Base-by-base conservation (phyloP, 2,888 invertebrate species). In the Volucella zonaria region DNA sequence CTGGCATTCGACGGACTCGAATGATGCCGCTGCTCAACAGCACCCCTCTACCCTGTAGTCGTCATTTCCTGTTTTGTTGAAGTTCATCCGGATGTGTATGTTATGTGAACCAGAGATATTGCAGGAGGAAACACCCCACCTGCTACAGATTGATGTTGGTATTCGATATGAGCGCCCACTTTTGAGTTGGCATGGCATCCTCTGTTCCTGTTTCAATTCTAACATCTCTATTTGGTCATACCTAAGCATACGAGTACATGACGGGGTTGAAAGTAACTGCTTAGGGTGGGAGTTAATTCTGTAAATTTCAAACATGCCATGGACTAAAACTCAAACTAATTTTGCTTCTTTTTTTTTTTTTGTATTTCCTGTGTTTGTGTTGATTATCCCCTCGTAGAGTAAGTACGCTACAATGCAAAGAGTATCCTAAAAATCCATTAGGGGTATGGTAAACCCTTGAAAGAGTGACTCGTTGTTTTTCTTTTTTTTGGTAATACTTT, bases 341-440 rank as follows among this genome's bases (percentile, higher is more conserved):
- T 40, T 9, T 14, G 2, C 2, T 47, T 38, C 14, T 11, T 14
- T 15, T n/a, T 18, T 66, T 51, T 18, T n/a, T n/a, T 15, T 14
- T n/a, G n/a, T 49, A n/a, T 14, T 49, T 49, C 1, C 14, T 9
- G 14, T n/a, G n/a, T n/a, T 49, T n/a, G 8, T 49, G 12, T 15
- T 14, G 12, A 14, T 49, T 49, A n/a, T 14, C 49, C 49, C 49
- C 38, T 62, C 47, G 23, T 62, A 45, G 18, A 23, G 18, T 47
- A n/a, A 47, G 9, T 62, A 31, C 15, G 9, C 47, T n/a, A 23
- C 15, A 12, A n/a, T n/a, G n/a, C 15, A 12, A n/a, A 61, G 59
- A 38, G 59, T 67, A 45, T 45, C 67, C 59, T 49, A 61, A 68
- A 76, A 76, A 76, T 76, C 67, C 76, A 68, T 76, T 68, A 68